Percentiles rank a stretch among this genome's conserved stretches.
phyloP scores from a whole-genome alignment of 2,113 vertebrate species.

The Apodemus sylvaticus region DNA sequence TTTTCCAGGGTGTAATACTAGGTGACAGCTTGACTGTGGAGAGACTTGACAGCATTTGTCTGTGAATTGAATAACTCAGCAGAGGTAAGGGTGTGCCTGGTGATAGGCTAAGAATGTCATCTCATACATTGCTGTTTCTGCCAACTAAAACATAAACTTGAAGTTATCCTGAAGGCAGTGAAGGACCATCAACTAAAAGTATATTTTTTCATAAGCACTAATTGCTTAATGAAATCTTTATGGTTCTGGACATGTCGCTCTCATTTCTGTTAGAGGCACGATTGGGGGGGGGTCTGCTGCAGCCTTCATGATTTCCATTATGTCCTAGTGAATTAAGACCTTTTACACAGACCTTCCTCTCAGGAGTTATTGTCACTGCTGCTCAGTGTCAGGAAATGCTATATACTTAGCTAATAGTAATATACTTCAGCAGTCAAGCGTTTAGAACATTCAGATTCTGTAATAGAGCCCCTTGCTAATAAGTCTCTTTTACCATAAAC shows the following conservation, averaged over 20 bases:
- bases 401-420: neutral
- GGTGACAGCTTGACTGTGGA: constrained; percentile 64
- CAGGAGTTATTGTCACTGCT: constrained; percentile 43
- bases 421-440: neutral
- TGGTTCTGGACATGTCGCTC: constrained; percentile 5
- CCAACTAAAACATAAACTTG: neutral
- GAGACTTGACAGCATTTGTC: constrained; percentile 52
- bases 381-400: constrained; percentile 21
- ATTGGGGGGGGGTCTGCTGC: neutral
- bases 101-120: constrained; percentile 41
- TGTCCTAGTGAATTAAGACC: fast-evolving
- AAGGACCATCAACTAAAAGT: neutral
- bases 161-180: neutral
- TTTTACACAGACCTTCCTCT: neutral
- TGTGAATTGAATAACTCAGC: constrained; percentile 47
- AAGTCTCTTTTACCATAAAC: constrained; percentile 43
- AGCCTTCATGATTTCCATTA: constrained; percentile 54
- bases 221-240: neutral
- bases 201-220: constrained; percentile 17
- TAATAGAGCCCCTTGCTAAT: constrained; percentile 37
- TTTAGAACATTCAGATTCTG: constrained; percentile 32
- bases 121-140: constrained; percentile 31
- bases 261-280: constrained; percentile 76
- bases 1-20: constrained; percentile 82
- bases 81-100: constrained; percentile 16